Conservation (phyloP, 2,113 vertebrate species). For the Callipepla squamata region DNA sequence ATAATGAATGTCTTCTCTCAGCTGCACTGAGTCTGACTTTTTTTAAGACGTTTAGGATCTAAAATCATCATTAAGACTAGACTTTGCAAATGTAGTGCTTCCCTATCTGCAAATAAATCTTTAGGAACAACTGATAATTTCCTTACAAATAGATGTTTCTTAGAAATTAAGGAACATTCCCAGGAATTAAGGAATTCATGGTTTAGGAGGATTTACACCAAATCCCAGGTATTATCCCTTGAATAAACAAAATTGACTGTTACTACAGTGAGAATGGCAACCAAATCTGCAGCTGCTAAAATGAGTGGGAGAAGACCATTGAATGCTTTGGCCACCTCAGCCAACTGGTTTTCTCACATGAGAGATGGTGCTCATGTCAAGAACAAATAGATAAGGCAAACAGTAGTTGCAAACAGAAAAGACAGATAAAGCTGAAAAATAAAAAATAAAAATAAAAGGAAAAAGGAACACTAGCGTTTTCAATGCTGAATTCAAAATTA, state of each 20-base stretch:
- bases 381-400: neutral
- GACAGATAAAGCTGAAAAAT: neutral
- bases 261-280: neutral
- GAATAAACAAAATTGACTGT: neutral
- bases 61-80: neutral
- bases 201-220: neutral
- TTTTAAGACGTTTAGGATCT: neutral
- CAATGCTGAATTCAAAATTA: neutral
- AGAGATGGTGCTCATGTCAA: neutral
- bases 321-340: neutral
- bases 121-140: neutral
- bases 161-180: neutral
- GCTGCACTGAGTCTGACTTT: neutral
- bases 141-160: neutral
- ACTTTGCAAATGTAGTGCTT: neutral
- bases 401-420: neutral
- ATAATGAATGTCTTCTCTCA: neutral
- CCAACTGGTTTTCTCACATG: neutral
- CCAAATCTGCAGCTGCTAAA: neutral
- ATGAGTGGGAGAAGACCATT: neutral
- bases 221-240: neutral
- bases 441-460: neutral
- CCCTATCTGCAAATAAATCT: neutral
- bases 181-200: neutral
- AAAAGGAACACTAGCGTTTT: neutral